Percentiles rank a stretch among this genome's conserved stretches.
Evolutionary conservation across 2,113 vertebrate species (phyloP).

Genomic region (Bubo bubo): DNA sequence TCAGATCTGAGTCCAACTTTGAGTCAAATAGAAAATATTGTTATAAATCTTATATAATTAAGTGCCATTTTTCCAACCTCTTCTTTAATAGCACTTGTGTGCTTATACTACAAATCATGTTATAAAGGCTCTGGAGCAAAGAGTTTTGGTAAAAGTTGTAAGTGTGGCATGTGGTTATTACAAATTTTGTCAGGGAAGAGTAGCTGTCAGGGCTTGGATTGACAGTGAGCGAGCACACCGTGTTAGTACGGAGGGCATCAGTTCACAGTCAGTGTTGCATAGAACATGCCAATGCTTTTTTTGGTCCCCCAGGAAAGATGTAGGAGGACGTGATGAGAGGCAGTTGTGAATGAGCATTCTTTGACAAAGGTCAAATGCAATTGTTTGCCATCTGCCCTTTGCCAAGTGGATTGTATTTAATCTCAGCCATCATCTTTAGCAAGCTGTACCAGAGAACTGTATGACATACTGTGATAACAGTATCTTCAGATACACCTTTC

Average conservation of each 20-base stretch:
- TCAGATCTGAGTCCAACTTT: neutral
- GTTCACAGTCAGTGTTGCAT: neutral
- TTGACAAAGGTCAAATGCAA: constrained; percentile 64
- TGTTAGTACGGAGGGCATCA: neutral
- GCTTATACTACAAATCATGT: neutral
- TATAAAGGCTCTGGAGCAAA: neutral
- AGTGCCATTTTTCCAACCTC: neutral
- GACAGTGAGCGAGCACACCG: neutral
- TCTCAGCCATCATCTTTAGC: constrained; percentile 54
- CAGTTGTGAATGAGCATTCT: constrained; percentile 47
- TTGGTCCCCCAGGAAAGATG: constrained; percentile 35
- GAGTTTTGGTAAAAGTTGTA: neutral
- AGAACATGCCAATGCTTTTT: neutral
- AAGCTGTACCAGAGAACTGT: neutral
- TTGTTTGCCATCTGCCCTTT: constrained; percentile 67
- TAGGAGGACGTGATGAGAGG: constrained; percentile 34
- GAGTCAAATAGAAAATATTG: neutral
- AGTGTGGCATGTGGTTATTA: neutral
- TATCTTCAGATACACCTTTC: neutral
- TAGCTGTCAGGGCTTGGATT: neutral
- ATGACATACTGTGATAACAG: neutral
- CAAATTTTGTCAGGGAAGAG: neutral
- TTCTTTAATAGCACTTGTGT: neutral
- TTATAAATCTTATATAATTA: neutral
- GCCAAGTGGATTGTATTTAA: constrained; percentile 41